A percentile compares a stretch with the other conserved stretches of the same genome.
These are phyloP conservation scores for Phodopus roborovskii DNA, from an alignment of 2,113 vertebrate genomes.

Conservation along the genomic window DNA sequence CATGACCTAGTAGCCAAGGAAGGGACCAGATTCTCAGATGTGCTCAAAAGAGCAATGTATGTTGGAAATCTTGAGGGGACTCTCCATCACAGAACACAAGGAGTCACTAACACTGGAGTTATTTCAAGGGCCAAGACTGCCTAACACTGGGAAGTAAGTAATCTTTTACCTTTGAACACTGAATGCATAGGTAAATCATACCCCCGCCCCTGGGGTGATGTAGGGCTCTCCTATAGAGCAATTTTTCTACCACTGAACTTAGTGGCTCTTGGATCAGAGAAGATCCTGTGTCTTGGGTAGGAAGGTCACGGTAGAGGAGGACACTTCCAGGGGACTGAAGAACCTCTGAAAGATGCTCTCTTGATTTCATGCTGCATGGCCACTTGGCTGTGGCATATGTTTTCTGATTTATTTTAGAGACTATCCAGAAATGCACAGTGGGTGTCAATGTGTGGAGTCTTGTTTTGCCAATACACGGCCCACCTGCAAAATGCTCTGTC, in stretches of 20 bases:
- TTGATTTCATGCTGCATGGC: background rate
- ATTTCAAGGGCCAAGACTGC: background rate
- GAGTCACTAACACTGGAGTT: background rate
- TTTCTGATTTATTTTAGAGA: constrained; percentile 47
- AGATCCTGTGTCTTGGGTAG: background rate
- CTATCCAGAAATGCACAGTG: background rate
- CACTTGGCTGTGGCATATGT: constrained; percentile 30
- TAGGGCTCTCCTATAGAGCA: background rate
- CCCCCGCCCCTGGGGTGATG: background rate
- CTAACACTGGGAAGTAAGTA: background rate
- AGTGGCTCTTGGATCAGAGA: background rate
- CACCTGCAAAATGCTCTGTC: background rate
- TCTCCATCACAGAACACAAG: background rate
- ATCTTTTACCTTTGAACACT: background rate
- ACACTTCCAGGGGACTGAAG: background rate
- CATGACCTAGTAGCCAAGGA: background rate
- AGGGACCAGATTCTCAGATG: background rate
- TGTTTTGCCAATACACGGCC: background rate
- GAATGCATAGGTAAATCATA: background rate
- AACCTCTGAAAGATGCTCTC: background rate
- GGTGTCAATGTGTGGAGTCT: background rate
- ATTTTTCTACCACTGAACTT: background rate
- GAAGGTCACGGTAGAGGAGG: background rate
- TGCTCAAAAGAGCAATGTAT: background rate
- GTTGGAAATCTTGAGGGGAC: background rate